Base-by-base conservation (phyloP, 2,888 invertebrate genomes). In the Sphaeridia pumilis region DNA sequence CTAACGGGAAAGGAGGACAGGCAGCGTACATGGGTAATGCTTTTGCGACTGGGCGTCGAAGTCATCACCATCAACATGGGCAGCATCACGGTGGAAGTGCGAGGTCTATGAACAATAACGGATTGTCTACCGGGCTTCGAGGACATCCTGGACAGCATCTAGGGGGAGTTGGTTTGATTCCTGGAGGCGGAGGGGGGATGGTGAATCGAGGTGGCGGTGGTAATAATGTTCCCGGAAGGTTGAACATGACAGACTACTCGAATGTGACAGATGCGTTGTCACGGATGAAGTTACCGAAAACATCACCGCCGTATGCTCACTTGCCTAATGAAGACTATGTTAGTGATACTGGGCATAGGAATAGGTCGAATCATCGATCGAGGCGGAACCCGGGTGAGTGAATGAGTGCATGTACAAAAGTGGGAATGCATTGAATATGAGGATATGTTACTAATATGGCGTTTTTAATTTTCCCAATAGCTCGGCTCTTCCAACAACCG, bases 201-300 rank as follows among this genome's bases (percentile, higher is more conserved):
- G 17, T 5, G 5, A 20, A 20, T 14, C 38, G 12, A 20, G 38
- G 38, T 5, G 20, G 20, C 20, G 49, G 49, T 21, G 55, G 57
- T 41, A 58, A 57, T 52, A 56, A 58, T 53, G 22, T 50, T 17
- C 70, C 71, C 41, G 71, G 71, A 46, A 69, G 69, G 59, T 66
- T 72, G 56, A 70, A 72, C 65, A 66, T 70, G 61, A 68, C 69
- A 56, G 70, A 70, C 58, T 72, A 68, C 63, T 66, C 67, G 49
- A 69, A 69, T 57, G 70, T 73, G 48, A 69, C 70, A 31, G 69
- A 71, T 61, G 71, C 70, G 14, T 66, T 73, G 52, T 67, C 66
- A 49, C 66, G 64, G 60, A 67, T 61, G 67, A 65, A 63, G 66
- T 57, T 58, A 43, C 64, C 64, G 34, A 52, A 58, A 14, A 62